These are phyloP conservation scores for Lepus americanus DNA, from an alignment of 2,113 vertebrate genomes.

Conservation along the genomic window DNA sequence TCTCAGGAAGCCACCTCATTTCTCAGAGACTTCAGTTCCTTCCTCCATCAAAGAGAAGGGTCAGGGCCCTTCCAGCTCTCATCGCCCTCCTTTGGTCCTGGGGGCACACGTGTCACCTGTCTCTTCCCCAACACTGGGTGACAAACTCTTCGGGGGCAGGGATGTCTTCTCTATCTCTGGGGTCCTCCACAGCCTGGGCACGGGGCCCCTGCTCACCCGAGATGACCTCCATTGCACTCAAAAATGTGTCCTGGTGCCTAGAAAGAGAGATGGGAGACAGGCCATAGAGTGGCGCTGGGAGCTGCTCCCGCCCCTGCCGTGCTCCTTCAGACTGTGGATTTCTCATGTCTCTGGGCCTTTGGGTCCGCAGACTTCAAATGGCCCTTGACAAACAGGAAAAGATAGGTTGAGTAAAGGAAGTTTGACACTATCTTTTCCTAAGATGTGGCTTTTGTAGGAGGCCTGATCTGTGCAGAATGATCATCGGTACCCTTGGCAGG, in stretches of 20 bases:
- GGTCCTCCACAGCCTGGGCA: not conserved
- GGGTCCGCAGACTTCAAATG: not conserved
- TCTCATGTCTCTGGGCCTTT: not conserved
- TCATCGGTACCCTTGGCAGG: not conserved
- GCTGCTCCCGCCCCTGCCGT: not conserved
- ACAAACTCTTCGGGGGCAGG: not conserved
- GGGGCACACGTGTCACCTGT: not conserved
- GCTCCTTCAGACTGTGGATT: not conserved
- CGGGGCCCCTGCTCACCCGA: not conserved
- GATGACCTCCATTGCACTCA: not conserved
- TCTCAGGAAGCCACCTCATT: not conserved
- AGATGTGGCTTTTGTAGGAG: not conserved
- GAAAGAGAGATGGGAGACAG: not conserved
- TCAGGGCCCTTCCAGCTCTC: not conserved
- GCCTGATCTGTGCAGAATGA: not conserved
- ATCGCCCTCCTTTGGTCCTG: not conserved
- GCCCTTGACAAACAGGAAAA: not conserved
- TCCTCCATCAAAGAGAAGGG: not conserved
- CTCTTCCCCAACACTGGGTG: not conserved
- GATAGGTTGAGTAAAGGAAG: not conserved
- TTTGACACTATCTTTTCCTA: constrained; percentile 7
- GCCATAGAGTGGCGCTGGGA: not conserved
- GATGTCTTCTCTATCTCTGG: not conserved
- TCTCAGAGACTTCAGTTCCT: not conserved
- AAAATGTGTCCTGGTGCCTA: not conserved